Conservation (phyloP, 2,113 vertebrate species). For the Puffinus mauretanicus region DNA sequence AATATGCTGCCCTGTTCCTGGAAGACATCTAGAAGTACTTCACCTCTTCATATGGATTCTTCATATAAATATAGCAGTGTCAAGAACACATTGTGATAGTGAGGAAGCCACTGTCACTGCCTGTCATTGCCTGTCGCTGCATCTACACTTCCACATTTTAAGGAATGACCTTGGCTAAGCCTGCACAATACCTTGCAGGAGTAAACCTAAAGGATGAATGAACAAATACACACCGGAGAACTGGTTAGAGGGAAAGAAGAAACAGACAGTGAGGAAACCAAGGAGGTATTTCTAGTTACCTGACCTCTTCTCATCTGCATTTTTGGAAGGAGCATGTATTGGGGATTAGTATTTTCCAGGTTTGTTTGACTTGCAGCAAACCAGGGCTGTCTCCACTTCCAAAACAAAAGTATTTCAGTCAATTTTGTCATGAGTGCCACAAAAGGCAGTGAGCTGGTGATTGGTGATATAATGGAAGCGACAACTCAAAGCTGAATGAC, state of each 20-base stretch:
- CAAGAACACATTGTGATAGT: background rate
- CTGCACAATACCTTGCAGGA: background rate
- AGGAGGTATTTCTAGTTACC: background rate
- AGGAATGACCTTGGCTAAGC: background rate
- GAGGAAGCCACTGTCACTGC: rapidly evolving
- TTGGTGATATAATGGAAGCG: background rate
- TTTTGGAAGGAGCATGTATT: background rate
- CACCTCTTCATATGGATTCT: background rate
- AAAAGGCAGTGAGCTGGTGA: background rate
- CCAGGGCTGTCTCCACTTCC: background rate
- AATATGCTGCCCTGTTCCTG: background rate
- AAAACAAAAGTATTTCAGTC: background rate
- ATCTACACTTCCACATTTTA: background rate
- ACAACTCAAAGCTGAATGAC: rapidly evolving
- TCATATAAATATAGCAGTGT: background rate
- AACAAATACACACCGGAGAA: background rate
- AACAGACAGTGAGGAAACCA: background rate
- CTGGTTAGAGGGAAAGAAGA: background rate
- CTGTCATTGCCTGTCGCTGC: background rate
- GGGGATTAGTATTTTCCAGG: rapidly evolving
- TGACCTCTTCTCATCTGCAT: background rate
- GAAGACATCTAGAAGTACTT: background rate
- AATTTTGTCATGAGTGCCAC: background rate
- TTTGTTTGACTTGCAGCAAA: background rate
- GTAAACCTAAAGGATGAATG: background rate